Evolutionary conservation across 30 jellyfish, hydroid and myxozoan species (phyloP).

Genomic region (Cassiopea xamachana): DNA sequence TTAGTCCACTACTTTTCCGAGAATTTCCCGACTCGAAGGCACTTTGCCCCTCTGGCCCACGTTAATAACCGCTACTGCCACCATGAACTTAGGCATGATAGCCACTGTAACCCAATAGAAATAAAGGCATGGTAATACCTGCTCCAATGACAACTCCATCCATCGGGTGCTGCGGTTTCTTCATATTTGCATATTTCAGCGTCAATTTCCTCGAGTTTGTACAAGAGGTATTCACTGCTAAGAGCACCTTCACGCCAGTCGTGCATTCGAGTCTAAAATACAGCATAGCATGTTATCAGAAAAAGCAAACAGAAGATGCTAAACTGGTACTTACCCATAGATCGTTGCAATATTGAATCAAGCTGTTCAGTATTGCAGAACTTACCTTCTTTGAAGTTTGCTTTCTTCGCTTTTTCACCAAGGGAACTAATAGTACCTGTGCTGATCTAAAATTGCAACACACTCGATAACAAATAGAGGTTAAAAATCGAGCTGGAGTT

Average conservation of each 20-base stretch:
- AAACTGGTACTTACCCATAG: neutral
- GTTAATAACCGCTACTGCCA: neutral
- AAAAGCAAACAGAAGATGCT: neutral
- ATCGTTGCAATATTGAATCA: neutral
- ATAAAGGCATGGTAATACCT: slow-evolving; percentile 72
- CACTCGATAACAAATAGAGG: too few species aligned
- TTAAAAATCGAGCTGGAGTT: too few species aligned
- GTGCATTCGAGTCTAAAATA: slow-evolving; percentile 90
- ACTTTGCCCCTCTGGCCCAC: too few species aligned
- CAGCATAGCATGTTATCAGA: slow-evolving; percentile 29
- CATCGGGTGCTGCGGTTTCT: slow-evolving; percentile 96
- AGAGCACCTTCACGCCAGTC: slow-evolving; percentile 99
- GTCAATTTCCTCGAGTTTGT: slow-evolving; percentile 73
- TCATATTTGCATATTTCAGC: slow-evolving; percentile 81
- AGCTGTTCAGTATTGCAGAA: neutral
- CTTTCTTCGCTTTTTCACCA: too few species aligned
- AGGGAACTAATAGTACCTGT: too few species aligned
- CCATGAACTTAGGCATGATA: neutral
- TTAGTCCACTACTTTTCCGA: too few species aligned
- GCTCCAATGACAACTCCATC: slow-evolving; percentile 99
- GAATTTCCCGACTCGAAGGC: too few species aligned
- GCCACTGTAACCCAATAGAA: neutral
- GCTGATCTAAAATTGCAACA: too few species aligned
- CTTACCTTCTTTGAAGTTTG: neutral
- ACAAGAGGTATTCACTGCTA: slow-evolving; percentile 79